Evolutionary conservation across 1,140 invertebrate species (phyloP), one percentile per base, ranked within the genome.

Genomic region (Camponotus floridanus): DNA sequence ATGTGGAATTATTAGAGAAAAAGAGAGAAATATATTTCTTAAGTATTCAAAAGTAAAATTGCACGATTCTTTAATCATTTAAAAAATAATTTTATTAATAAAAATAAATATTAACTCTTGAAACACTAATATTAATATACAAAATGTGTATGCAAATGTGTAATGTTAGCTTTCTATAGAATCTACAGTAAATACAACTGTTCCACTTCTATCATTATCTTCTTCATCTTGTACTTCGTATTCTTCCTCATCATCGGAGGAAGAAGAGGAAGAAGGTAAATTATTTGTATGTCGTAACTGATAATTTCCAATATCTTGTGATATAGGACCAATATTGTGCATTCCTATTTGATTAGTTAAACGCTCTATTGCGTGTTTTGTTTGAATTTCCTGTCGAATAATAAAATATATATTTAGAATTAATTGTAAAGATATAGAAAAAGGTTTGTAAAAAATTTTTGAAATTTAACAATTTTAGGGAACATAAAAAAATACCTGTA

Each of bases 301-400:
- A 84, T 94, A 92, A 73, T 61, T 90, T 48, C 79, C 88, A 42
- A 91, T 4, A 83, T 89, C 87, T 31, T 62, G 45, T 45, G 92
- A 90, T n/a, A 91, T 13, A 62, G 70, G 7, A 57, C 88, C 91
- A 59, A 91, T 87, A 8, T 67, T 87, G 51, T 92, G 80, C 26
- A 87, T 33, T 18, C 92, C 92, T 33, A 94, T 45, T 88, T 93
- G 91, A 88, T 92, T 89, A 18, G 88, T 86, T 74, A 96, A 88
- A 85, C 94, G 92, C 91, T 95, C 94, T n/a, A 94, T 91, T 39
- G 95, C 95, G 85, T 95, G 92, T 85, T 94, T 94, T 4, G 94
- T 87, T 92, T 95, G 95, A 48, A 95, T 91, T 92, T 94, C 92
- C 94, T 95, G 15, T 71, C 73, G 26, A 91, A 92, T 51, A 48